phyloP scores from a whole-genome alignment of 2,888 invertebrate genomes.

The Drosophila phalerata region DNA sequence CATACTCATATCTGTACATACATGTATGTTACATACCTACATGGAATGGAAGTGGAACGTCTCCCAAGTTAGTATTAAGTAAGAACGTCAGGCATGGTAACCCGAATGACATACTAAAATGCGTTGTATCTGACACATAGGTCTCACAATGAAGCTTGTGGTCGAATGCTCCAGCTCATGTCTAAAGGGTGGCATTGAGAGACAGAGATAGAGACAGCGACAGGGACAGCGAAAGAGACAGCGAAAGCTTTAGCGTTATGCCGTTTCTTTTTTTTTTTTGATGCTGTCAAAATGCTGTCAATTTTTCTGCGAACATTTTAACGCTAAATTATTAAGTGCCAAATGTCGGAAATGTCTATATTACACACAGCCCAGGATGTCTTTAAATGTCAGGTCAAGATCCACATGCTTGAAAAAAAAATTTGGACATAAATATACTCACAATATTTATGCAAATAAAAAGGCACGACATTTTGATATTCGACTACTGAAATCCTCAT shows the following conservation, averaged over 20 bases:
- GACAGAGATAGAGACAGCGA: not conserved
- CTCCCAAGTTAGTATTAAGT: conserved; percentile 49
- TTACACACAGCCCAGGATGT: conserved; percentile 33
- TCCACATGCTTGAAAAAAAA: not conserved
- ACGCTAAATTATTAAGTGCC: conserved; percentile 65
- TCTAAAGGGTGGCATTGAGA: conserved; percentile 28
- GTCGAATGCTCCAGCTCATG: conserved; percentile 32
- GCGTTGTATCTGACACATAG: conserved; percentile 53
- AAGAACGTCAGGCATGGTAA: conserved; percentile 53
- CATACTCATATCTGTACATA: conserved; percentile 7
- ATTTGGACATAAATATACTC: not conserved
- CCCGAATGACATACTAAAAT: conserved; percentile 57
- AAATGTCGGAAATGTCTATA: conserved; percentile 61
- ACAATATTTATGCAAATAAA: not conserved
- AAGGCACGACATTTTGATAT: too few relatives aligned
- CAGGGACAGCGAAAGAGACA: not conserved
- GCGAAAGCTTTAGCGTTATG: conserved; percentile 23
- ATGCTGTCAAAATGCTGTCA: conserved; percentile 73
- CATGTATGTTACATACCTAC: conserved; percentile 1
- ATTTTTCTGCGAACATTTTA: conserved; percentile 73
- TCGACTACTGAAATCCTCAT: too few relatives aligned
- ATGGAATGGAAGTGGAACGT: not conserved
- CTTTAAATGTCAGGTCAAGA: conserved; percentile 4
- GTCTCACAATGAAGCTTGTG: conserved; percentile 49
- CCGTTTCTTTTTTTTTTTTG: conserved; percentile 13